phyloP scores from a whole-genome alignment of 2,113 vertebrate species.

The Ictidomys tridecemlineatus region DNA sequence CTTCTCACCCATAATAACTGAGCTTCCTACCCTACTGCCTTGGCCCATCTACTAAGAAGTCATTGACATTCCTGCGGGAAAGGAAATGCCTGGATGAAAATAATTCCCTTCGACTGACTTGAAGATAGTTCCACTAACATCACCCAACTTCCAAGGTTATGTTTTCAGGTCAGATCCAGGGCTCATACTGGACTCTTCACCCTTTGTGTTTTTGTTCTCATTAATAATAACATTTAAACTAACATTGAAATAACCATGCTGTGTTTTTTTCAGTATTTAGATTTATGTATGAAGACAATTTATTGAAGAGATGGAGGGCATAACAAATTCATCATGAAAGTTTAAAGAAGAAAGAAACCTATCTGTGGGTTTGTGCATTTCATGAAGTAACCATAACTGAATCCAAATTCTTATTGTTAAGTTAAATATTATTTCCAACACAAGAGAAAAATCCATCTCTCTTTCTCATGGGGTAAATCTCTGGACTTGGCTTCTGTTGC shows the following conservation, averaged over 20 bases:
- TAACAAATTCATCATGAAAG: conserved; percentile 38
- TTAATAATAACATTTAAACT: not conserved
- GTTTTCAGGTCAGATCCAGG: not conserved
- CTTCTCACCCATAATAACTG: not conserved
- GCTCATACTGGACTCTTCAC: not conserved
- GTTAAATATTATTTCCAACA: not conserved
- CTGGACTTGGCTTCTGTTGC: conserved; percentile 39
- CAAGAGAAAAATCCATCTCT: not conserved
- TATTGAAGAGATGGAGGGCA: not conserved
- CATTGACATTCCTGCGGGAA: conserved; percentile 9
- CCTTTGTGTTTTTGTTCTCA: not conserved
- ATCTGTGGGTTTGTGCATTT: conserved; percentile 11
- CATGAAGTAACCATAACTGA: not conserved
- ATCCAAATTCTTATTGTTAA: not conserved
- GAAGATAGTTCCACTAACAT: not conserved
- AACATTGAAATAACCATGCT: not conserved
- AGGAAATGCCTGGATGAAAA: not conserved
- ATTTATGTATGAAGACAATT: not conserved
- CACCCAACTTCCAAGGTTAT: not conserved
- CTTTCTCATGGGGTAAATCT: conserved; percentile 51
- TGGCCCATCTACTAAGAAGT: not conserved
- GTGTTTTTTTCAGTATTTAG: not conserved
- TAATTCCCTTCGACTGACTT: not conserved
- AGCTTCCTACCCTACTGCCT: not conserved
- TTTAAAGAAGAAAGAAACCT: conserved; percentile 27